Evolutionary conservation across 2,888 invertebrate species (phyloP), one percentile per base, ranked within the genome.

Genomic region (Dryobotodes eremita): DNA sequence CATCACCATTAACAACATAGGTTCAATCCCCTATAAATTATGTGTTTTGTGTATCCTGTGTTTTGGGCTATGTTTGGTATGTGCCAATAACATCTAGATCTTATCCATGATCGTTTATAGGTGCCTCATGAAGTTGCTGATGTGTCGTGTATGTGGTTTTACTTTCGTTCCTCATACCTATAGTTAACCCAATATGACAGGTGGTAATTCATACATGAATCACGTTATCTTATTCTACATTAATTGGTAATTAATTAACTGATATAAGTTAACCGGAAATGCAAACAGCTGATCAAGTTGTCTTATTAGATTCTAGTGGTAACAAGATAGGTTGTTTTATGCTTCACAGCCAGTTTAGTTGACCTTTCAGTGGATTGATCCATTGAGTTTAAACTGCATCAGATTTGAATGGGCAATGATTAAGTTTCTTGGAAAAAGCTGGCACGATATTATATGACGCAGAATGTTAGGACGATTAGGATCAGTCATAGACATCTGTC

Each of bases 171-270:
- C 7, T 17, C 8, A 7, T 2, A 46, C 7, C 50, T 55, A 55
- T 2, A 17, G 20, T 8, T 55, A 17, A 55, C 8, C 2, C 26
- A 59, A 57, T 48, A 59, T 4, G 62, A 36, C 64, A 80, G 85
- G 62, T 84, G 85, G 17, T 36, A 70, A 42, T 6, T 36, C 5
- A 57, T 53, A 17, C 13, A 76, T 55, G n/a, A 59, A 36, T 70
- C 42, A 61, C 62, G 73, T 53, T 36, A 53, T 72, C n/a, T 61
- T 17, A 65, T 70, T 71, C 46, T 36, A 53, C 2, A 64, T 77
- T 71, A 70, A 81, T 76, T 71, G 20, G 8, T 81, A 69, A 85
- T 81, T 76, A 73, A 68, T 81, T 76, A 73, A 68, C 73, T 61
- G 80, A 68, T 71, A 71, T 17, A 72, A 17, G 7, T 59, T 59